Conservation (phyloP, 2,113 vertebrate genomes). For the Leucoraja erinaceus region DNA sequence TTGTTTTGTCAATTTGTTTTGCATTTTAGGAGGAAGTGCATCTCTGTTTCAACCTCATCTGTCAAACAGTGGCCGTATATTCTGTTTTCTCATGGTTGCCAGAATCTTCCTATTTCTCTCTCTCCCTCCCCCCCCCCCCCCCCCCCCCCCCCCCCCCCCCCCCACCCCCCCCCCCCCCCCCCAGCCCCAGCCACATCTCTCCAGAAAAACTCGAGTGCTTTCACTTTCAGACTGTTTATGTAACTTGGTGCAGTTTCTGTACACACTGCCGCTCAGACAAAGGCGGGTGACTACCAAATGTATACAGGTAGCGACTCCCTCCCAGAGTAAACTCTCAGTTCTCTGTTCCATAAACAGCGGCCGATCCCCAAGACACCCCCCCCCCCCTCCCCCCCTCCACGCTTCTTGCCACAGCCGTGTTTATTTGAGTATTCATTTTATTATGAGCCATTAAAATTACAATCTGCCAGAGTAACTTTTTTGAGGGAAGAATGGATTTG, state of each 20-base stretch:
- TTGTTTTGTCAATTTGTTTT: too few relatives aligned
- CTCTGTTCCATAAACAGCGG: slow-evolving; percentile 20
- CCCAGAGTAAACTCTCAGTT: slow-evolving; percentile 15
- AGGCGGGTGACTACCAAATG: neutral
- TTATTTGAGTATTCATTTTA: slow-evolving; percentile 21
- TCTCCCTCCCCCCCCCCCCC: too few relatives aligned
- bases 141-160: too few relatives aligned
- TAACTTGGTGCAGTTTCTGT: neutral
- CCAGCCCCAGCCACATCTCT: neutral
- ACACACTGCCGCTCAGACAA: neutral
- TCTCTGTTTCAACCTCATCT: too few relatives aligned
- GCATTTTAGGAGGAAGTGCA: too few relatives aligned
- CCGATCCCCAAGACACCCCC: neutral
- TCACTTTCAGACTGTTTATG: slow-evolving; percentile 12
- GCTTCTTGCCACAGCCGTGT: neutral
- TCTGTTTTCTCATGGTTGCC: too few relatives aligned
- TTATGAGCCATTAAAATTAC: neutral
- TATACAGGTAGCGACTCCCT: slow-evolving; percentile 6
- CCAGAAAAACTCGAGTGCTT: neutral
- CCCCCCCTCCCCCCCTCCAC: neutral
- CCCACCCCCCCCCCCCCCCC: too few relatives aligned
- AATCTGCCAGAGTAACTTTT: too few relatives aligned
- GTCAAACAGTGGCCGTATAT: too few relatives aligned
- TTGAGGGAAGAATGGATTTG: neutral
- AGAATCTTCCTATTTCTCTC: too few relatives aligned